phyloP scores from a whole-genome alignment of 1,140 invertebrate species.

The Stegodyphus mimosarum region DNA sequence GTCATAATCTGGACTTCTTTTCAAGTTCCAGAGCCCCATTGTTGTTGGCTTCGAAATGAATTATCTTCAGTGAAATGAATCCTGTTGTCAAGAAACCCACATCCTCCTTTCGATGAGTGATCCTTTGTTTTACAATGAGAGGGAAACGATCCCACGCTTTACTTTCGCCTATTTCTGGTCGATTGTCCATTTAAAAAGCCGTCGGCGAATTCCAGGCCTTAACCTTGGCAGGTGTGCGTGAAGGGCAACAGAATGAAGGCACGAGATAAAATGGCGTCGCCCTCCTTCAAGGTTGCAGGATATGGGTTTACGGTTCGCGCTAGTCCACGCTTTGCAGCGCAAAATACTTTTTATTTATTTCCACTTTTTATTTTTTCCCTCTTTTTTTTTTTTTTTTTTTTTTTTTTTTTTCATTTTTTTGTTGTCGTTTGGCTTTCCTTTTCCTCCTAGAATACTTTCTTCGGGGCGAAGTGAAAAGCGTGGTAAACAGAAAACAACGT shows the following conservation, averaged over 20 bases:
- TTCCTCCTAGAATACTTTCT: slow-evolving; percentile 5
- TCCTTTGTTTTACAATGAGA: no score
- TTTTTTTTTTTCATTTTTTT: not conserved
- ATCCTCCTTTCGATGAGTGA: no score
- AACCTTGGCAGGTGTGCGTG: slow-evolving; percentile 25
- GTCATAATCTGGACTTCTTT: no score
- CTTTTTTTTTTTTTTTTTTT: not conserved
- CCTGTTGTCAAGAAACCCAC: not conserved
- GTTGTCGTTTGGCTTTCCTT: not conserved
- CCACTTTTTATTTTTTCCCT: no score
- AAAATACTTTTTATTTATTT: not conserved
- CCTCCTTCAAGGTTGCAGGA: slow-evolving; percentile 17
- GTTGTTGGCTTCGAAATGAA: no score
- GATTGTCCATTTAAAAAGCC: slow-evolving; percentile 17
- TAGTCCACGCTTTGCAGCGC: slow-evolving; percentile 13
- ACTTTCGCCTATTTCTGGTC: not conserved
- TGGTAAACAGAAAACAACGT: not conserved
- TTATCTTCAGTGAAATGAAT: not conserved
- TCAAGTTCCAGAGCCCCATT: no score
- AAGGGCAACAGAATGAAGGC: not conserved
- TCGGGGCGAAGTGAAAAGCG: not conserved
- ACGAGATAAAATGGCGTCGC: not conserved
- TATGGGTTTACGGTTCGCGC: slow-evolving; percentile 21
- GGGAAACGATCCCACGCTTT: no score
- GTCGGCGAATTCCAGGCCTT: slow-evolving; percentile 5